Evolutionary conservation across 2,888 invertebrate species (phyloP), one percentile per base, ranked within the genome.

Genomic region (Lacanobia oleracea): DNA sequence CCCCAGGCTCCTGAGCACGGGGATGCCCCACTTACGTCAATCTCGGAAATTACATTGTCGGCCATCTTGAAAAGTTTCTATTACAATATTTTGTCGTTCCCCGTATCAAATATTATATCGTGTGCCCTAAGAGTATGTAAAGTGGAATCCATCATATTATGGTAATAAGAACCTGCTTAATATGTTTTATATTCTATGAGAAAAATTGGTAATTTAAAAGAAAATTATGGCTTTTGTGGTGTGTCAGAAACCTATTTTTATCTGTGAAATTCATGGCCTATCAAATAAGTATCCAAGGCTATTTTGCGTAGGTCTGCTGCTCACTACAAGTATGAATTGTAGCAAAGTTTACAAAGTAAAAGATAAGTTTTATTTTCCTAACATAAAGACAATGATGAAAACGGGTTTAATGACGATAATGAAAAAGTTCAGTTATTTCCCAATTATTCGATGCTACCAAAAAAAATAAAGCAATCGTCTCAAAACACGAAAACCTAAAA

Each of bases 1-100:
- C 5, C 21, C 21, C 9, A 14, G 10, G 2, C 8, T 10, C 18
- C 12, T n/a, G 18, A 5, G 56, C 5, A 27, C 21, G 51, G 51
- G 48, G 60, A 45, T 63, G 87, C 51, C 71, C 81, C 68, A 87
- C 67, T 82, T 81, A 80, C 51, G 81, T 79, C 84, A 73, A 57
- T 82, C 75, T 66, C 56, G 67, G 74, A 81, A 82, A 86, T 87
- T 86, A 77, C 71, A 62, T 66, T 77, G 85, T 81, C 85, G 59
- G 57, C 67, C 64, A 73, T 62, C 40, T 64, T 72, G 70, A 54
- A 63, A 73, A 75, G 51, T 81, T 75, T 62, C 33, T 45, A 69
- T 63, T 79, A 45, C 54, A 72, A 54, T 63, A 67, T 75, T 56
- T 53, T 68, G 71, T 68, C 23, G 43, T 67, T 54, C 48, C 21